A percentile compares a stretch with the other conserved stretches of the same genome.
phyloP scores from a whole-genome alignment of 1,140 invertebrate genomes.

The Drosophila persimilis region DNA sequence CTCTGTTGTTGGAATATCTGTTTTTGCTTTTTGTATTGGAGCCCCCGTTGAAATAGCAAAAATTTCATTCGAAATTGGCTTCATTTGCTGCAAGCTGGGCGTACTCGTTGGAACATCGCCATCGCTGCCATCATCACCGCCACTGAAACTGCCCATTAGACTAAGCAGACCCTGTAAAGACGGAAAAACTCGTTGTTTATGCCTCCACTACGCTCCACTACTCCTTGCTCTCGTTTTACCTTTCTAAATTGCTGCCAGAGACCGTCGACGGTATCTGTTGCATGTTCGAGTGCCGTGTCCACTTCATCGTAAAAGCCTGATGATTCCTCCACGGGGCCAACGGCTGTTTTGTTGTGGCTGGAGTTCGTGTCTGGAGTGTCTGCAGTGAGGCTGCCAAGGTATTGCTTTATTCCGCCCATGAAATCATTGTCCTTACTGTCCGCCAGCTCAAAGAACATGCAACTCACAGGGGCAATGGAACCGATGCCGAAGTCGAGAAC shows the following conservation, averaged over 20 bases:
- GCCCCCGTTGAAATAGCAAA: neutral
- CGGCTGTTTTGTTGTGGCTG: slow-evolving; percentile 22
- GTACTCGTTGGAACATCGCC: slow-evolving; percentile 7
- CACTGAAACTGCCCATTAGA: slow-evolving; percentile 34
- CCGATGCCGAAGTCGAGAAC: neutral
- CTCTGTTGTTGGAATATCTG: too few relatives aligned
- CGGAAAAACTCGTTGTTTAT: slow-evolving; percentile 6
- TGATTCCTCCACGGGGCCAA: neutral
- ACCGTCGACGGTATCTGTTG: slow-evolving; percentile 40
- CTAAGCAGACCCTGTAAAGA: slow-evolving; percentile 38
- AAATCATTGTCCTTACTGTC: slow-evolving; percentile 29
- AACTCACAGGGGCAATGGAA: slow-evolving; percentile 23
- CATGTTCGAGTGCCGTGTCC: slow-evolving; percentile 48
- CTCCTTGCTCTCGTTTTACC: slow-evolving; percentile 31
- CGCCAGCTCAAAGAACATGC: slow-evolving; percentile 34
- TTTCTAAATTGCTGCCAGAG: slow-evolving; percentile 58
- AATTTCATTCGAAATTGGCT: slow-evolving; percentile 33
- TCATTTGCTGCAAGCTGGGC: slow-evolving; percentile 28
- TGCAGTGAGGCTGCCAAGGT: slow-evolving; percentile 24
- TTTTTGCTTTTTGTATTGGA: too few relatives aligned
- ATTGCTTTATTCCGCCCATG: slow-evolving; percentile 40
- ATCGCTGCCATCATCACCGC: slow-evolving; percentile 8
- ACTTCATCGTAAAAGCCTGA: slow-evolving; percentile 33
- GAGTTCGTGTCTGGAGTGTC: slow-evolving; percentile 14
- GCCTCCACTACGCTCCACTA: neutral